phyloP scores from a whole-genome alignment of 2,113 vertebrate genomes.

The Ancistrus triradiatus region DNA sequence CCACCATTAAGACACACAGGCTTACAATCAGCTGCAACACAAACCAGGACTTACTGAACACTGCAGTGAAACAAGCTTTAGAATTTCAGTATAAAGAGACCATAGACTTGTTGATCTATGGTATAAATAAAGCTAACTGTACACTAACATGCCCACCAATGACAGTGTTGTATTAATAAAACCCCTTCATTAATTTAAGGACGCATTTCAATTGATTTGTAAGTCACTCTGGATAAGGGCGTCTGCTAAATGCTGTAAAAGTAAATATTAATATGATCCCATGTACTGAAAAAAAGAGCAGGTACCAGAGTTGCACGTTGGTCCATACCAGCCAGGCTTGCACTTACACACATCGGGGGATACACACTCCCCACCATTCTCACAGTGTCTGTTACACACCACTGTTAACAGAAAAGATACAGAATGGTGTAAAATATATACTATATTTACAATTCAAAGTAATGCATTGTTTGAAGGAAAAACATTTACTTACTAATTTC shows the following conservation, averaged over 20 bases:
- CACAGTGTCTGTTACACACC: conserved; percentile 90
- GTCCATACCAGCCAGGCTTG: conserved; percentile 79
- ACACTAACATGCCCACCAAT: too few species aligned
- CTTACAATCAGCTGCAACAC: conserved; percentile 73
- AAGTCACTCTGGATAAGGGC: too few species aligned
- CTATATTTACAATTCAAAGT: not conserved
- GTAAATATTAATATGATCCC: not conserved
- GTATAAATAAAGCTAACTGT: too few species aligned
- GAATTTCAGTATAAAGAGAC: not conserved
- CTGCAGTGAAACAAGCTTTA: not conserved
- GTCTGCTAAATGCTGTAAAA: too few species aligned
- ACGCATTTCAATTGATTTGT: too few species aligned
- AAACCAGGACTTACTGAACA: not conserved
- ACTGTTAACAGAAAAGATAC: conserved; percentile 62
- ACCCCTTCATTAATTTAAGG: too few species aligned
- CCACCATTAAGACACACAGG: conserved; percentile 88
- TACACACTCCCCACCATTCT: conserved; percentile 83
- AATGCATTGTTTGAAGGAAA: not conserved
- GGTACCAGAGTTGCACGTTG: conserved; percentile 83
- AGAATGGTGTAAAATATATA: not conserved
- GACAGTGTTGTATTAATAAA: too few species aligned
- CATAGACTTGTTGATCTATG: too few species aligned
- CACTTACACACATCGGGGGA: conserved; percentile 81
- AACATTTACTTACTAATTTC: conserved; percentile 77
- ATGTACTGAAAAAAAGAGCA: not conserved